A percentile compares a stretch with the other conserved stretches of the same genome.
phyloP scores from a whole-genome alignment of 2,888 invertebrate genomes.

The Hemithea aestivaria region DNA sequence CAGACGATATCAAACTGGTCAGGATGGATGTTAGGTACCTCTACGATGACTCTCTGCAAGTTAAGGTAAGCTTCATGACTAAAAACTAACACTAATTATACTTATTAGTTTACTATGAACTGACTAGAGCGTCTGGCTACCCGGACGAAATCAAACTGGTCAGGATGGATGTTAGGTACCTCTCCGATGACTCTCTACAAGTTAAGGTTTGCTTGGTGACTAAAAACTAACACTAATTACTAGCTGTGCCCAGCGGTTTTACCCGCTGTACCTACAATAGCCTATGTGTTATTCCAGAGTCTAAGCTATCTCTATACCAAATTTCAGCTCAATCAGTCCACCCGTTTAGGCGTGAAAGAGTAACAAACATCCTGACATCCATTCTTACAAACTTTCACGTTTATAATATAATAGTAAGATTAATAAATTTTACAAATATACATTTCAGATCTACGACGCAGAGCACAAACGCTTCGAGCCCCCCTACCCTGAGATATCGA shows the following conservation, averaged over 20 bases:
- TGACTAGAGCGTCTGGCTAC: conserved; percentile 79
- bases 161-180: conserved; percentile 80
- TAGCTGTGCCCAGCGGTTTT: too few species aligned
- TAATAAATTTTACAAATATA: too few species aligned
- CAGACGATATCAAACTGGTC: conserved; percentile 80
- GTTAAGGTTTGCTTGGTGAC: conserved; percentile 37
- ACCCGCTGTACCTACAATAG: too few species aligned
- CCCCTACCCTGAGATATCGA: conserved; percentile 81
- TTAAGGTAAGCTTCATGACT: conserved; percentile 81
- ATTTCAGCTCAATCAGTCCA: too few species aligned
- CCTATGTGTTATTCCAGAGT: too few species aligned
- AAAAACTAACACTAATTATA: conserved; percentile 80
- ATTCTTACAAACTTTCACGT: too few species aligned
- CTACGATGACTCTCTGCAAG: conserved; percentile 80
- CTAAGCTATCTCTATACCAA: too few species aligned
- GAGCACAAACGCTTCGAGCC: conserved; percentile 81
- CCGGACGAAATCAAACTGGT: conserved; percentile 81
- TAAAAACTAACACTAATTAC: conserved; percentile 79
- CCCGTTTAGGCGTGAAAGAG: too few species aligned
- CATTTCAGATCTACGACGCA: conserved; percentile 56
- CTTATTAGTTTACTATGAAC: conserved; percentile 77
- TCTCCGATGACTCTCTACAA: conserved; percentile 32
- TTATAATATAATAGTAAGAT: too few species aligned
- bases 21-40: conserved; percentile 81
- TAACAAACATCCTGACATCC: too few species aligned